phyloP scores from a whole-genome alignment of 2,888 invertebrate genomes.

The Aleiodes leptofemur region DNA sequence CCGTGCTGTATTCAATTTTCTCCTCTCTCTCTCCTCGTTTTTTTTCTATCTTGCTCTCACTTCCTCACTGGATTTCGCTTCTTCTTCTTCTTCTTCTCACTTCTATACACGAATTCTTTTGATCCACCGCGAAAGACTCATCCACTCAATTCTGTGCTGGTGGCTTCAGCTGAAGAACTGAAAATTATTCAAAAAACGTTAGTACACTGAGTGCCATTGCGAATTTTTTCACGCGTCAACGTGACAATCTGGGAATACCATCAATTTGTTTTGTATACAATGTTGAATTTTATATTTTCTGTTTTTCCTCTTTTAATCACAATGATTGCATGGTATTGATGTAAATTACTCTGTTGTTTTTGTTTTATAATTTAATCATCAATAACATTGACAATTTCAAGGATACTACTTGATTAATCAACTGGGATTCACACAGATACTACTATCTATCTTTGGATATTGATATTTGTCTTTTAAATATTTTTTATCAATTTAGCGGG shows the following conservation, averaged over 20 bases:
- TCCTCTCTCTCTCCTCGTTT: constrained; percentile 1
- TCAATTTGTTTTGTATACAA: background rate
- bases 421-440: too few species aligned
- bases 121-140: constrained; percentile 25
- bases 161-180: constrained; percentile 16
- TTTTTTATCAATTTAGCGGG: too few species aligned
- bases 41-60: constrained; percentile 6
- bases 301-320: too few species aligned
- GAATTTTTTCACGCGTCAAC: constrained; percentile 33
- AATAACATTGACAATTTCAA: too few species aligned
- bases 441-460: too few species aligned
- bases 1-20: constrained; percentile 1
- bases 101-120: constrained; percentile 15
- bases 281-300: too few species aligned
- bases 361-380: too few species aligned
- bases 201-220: constrained; percentile 19
- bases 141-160: background rate
- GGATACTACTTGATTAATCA: too few species aligned
- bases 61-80: background rate
- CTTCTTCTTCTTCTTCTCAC: constrained; percentile 2
- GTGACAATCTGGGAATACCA: constrained; percentile 28
- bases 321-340: too few species aligned
- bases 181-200: constrained; percentile 39
- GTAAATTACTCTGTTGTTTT: too few species aligned
- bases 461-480: too few species aligned